Evolutionary conservation across 2,888 invertebrate genomes (phyloP).

Genomic region (Drosophila macrothrix): DNA sequence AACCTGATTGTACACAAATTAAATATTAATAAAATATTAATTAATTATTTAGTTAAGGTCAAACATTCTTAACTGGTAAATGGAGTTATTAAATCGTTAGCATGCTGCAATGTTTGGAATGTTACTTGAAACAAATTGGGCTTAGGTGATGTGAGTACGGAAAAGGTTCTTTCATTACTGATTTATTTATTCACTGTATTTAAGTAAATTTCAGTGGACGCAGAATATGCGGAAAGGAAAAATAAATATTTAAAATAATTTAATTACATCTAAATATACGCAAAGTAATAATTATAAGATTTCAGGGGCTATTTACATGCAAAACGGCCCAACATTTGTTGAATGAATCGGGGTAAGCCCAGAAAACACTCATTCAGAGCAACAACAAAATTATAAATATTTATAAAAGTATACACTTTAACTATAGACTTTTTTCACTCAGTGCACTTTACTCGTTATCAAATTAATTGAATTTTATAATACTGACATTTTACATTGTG

Average conservation of each 20-base stretch:
- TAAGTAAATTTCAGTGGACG: not conserved
- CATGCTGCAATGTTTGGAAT: not conserved
- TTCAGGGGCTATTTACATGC: not conserved
- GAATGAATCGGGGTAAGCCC: not conserved
- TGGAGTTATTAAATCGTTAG: not conserved
- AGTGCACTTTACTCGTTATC: conserved; percentile 9
- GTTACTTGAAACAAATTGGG: not conserved
- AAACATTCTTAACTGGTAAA: not conserved
- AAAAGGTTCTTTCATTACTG: not conserved
- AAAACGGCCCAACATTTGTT: too few species aligned
- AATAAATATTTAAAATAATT: not conserved
- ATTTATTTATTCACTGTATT: not conserved
- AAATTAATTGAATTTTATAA: not conserved
- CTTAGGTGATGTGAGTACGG: not conserved
- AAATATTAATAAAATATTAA: too few species aligned
- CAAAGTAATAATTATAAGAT: not conserved
- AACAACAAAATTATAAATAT: not conserved
- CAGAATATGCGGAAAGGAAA: too few species aligned
- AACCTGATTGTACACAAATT: not conserved
- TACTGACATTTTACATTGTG: not conserved
- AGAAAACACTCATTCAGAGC: not conserved
- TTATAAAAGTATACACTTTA: not conserved
- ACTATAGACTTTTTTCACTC: not conserved
- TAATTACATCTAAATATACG: not conserved
- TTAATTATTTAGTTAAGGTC: too few species aligned